Evolutionary conservation across 2,888 invertebrate genomes (phyloP).

Genomic region (Aphrophora alni): DNA sequence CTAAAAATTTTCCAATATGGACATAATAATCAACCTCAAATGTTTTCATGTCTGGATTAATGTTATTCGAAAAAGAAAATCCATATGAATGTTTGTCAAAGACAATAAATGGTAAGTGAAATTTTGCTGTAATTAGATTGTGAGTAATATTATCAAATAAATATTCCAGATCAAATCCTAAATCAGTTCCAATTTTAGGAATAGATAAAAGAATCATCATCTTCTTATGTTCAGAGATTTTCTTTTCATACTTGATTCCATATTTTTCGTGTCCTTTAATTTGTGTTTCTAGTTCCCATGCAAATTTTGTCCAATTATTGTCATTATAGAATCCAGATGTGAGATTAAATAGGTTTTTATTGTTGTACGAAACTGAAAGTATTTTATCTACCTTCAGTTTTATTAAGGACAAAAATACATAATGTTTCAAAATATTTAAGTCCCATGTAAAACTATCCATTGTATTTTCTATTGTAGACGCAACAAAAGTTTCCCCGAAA

Average conservation of each 20-base stretch:
- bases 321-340: background rate
- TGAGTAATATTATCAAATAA: constrained; percentile 12
- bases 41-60: background rate
- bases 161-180: constrained; percentile 26
- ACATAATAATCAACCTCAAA: background rate
- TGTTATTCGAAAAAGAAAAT: constrained; percentile 7
- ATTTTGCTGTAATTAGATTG: background rate
- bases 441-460: background rate
- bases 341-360: background rate
- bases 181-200: constrained; percentile 15
- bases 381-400: background rate
- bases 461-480: background rate
- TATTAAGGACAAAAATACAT: background rate
- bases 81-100: background rate
- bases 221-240: constrained; percentile 19
- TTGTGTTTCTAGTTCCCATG: background rate
- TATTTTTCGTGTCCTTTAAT: constrained; percentile 34
- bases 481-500: background rate
- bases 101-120: background rate
- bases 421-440: background rate
- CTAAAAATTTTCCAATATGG: background rate
- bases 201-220: constrained; percentile 18
- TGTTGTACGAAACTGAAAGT: background rate
- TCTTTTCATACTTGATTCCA: constrained; percentile 15
- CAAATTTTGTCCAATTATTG: background rate